These are phyloP conservation scores for Acrossocheilus wenchowensis DNA, from an alignment of 2,797 vertebrate species.

Conservation along the genomic window DNA sequence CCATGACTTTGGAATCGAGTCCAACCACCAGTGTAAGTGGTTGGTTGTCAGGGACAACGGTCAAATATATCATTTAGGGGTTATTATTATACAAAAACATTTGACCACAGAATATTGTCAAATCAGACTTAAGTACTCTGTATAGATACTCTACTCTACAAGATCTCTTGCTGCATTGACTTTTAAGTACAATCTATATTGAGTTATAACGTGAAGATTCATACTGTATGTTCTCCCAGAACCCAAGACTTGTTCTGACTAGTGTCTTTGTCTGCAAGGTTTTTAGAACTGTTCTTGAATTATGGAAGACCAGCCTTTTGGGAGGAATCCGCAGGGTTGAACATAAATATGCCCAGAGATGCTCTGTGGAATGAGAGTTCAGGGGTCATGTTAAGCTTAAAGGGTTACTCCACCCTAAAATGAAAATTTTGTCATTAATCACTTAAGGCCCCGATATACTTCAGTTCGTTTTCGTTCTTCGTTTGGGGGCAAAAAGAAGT, in stretches of 20 bases:
- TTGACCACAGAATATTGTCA: neutral
- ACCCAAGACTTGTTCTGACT: neutral
- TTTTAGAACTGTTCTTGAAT: neutral
- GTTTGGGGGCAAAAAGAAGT: no score
- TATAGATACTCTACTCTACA: no score
- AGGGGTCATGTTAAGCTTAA: slow-evolving; percentile 21
- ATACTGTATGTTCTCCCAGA: neutral
- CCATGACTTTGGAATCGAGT: neutral
- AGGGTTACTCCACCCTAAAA: no score
- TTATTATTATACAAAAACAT: neutral
- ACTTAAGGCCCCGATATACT: no score
- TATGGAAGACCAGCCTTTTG: neutral
- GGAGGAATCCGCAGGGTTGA: neutral
- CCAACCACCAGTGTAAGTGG: neutral
- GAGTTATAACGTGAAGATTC: neutral
- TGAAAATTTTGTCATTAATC: no score
- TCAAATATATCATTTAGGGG: neutral
- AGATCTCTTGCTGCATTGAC: neutral
- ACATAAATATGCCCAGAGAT: neutral
- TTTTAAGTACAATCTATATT: neutral
- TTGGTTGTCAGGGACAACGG: neutral
- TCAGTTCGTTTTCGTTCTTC: no score
- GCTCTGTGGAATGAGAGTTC: slow-evolving; percentile 19
- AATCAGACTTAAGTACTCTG: neutral
- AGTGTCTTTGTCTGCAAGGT: neutral